Evolutionary conservation across 2,888 invertebrate species (phyloP).

Genomic region (Leptinotarsa peninsularis): DNA sequence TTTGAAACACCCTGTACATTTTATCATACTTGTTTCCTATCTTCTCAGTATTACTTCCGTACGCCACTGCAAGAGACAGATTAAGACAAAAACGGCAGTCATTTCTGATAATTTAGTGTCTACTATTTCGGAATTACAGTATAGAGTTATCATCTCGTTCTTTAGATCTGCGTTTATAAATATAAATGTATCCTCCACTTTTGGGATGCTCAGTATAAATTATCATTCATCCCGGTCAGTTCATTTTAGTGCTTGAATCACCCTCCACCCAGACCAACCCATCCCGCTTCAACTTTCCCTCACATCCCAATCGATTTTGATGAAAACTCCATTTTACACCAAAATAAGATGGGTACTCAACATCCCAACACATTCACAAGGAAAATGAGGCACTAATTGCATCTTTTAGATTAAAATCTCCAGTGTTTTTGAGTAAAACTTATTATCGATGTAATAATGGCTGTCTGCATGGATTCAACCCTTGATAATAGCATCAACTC

Average conservation of each 20-base stretch:
- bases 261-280: conserved; percentile 3
- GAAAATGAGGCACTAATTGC: conserved; percentile 55
- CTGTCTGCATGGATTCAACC: conserved; percentile 49
- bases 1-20: too few relatives aligned
- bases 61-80: too few relatives aligned
- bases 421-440: conserved; percentile 49
- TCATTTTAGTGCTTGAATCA: neutral
- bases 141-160: too few relatives aligned
- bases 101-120: too few relatives aligned
- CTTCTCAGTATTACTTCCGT: too few relatives aligned
- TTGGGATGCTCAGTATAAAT: too few relatives aligned
- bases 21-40: too few relatives aligned
- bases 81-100: too few relatives aligned
- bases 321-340: conserved; percentile 27
- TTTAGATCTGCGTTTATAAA: too few relatives aligned
- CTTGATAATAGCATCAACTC: conserved; percentile 49
- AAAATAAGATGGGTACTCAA: conserved; percentile 32
- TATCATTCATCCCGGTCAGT: too few relatives aligned
- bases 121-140: too few relatives aligned
- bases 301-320: conserved; percentile 26
- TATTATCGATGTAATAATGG: conserved; percentile 50
- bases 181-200: too few relatives aligned
- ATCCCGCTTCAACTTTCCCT: neutral
- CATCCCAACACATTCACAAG: conserved; percentile 42
- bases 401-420: conserved; percentile 53